Percentiles rank a stretch among this genome's conserved stretches.
These are phyloP conservation scores for Glossophaga mutica DNA, from an alignment of 2,797 vertebrate genomes.

Conservation along the genomic window DNA sequence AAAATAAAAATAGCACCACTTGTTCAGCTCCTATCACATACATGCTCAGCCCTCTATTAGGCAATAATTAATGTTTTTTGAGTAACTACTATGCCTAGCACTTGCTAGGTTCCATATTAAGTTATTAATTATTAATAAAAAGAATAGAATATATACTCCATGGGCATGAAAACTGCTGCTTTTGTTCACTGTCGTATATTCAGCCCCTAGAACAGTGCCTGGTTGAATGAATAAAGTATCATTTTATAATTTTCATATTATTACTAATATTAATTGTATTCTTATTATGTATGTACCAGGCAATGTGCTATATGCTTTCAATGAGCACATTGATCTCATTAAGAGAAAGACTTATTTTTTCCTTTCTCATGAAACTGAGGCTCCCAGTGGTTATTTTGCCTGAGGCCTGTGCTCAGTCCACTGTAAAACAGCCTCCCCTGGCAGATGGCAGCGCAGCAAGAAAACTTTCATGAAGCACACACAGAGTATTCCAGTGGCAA, in stretches of 20 bases:
- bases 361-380: neutral
- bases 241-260: neutral
- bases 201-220: neutral
- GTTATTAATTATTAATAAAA: constrained; percentile 52
- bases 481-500: neutral
- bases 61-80: neutral
- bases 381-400: neutral
- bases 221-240: neutral
- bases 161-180: neutral
- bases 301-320: neutral
- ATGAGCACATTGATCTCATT: neutral
- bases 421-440: neutral
- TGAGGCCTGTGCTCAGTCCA: too few relatives aligned
- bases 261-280: neutral
- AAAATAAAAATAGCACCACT: neutral
- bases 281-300: neutral
- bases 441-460: neutral
- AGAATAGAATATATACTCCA: neutral
- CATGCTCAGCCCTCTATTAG: neutral
- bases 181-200: neutral
- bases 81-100: neutral
- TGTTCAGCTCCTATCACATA: neutral
- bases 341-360: neutral
- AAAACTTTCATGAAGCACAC: neutral
- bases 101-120: neutral